Evolutionary conservation across 2,888 invertebrate species (phyloP).

Genomic region (Octodonta nipae): DNA sequence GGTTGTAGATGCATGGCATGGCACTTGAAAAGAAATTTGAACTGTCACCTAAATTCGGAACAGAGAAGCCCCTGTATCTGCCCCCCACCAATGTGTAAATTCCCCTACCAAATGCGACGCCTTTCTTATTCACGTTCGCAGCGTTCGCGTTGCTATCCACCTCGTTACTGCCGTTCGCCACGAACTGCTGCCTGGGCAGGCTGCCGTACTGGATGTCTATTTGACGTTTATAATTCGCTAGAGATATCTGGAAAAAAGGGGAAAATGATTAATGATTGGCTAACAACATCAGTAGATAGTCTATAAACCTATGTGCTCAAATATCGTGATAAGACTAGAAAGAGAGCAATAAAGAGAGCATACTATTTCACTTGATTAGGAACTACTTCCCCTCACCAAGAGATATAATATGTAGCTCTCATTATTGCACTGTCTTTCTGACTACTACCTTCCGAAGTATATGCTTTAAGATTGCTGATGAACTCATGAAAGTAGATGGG

Average conservation of each 20-base stretch:
- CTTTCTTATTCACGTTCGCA: constrained; percentile 39
- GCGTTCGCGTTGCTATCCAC: constrained; percentile 37
- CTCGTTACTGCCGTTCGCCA: constrained; percentile 29
- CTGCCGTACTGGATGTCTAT: constrained; percentile 68
- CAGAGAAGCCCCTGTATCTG: constrained; percentile 68
- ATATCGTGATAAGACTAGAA: too few relatives aligned
- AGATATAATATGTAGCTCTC: too few relatives aligned
- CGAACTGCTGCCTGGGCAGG: constrained; percentile 56
- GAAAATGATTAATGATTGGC: neutral
- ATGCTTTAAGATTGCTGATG: too few relatives aligned
- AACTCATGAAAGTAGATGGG: too few relatives aligned
- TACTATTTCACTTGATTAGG: too few relatives aligned
- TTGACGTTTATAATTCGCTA: constrained; percentile 59
- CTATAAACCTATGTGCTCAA: too few relatives aligned
- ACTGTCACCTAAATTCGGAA: constrained; percentile 76
- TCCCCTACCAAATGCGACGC: constrained; percentile 63
- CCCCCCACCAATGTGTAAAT: constrained; percentile 38
- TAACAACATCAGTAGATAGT: too few relatives aligned
- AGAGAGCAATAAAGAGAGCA: too few relatives aligned
- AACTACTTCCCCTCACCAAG: too few relatives aligned
- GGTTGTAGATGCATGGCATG: too few relatives aligned
- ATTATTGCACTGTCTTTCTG: too few relatives aligned
- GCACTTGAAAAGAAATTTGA: constrained; percentile 12
- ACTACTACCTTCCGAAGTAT: too few relatives aligned
- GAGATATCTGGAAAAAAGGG: constrained; percentile 48